Conservation (phyloP, 2,113 vertebrate genomes). For the Larimichthys polyactis region DNA sequence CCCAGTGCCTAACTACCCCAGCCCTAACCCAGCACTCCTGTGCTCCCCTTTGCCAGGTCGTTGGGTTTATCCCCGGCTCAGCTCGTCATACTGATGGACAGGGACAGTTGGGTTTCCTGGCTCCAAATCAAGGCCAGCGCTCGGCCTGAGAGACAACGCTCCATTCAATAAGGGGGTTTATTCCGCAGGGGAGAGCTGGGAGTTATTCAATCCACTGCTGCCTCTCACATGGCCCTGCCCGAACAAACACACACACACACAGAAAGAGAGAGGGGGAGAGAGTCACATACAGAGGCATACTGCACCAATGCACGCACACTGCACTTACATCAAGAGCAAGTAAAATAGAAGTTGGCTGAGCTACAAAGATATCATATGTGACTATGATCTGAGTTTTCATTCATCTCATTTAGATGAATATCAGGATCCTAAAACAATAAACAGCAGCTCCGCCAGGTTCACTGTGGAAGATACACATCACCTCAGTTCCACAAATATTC, state of each 20-base stretch:
- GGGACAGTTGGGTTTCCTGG: conserved; percentile 77
- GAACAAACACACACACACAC: conserved; percentile 33
- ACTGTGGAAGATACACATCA: conserved; percentile 7
- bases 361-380: conserved; percentile 37
- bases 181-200: conserved; percentile 55
- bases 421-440: conserved; percentile 43
- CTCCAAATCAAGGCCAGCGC: conserved; percentile 61
- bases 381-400: conserved; percentile 25
- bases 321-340: conserved; percentile 14
- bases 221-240: conserved; percentile 28
- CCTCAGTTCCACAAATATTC: conserved; percentile 8
- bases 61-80: conserved; percentile 62
- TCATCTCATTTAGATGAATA: conserved; percentile 36
- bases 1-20: background rate
- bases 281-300: conserved; percentile 1
- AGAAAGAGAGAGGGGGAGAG: background rate
- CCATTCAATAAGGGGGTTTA: conserved; percentile 67
- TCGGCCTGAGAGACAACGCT: conserved; percentile 65
- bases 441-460: conserved; percentile 13
- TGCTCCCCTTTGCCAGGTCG: conserved; percentile 44
- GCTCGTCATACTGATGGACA: conserved; percentile 73
- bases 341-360: conserved; percentile 28
- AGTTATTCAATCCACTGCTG: conserved; percentile 61
- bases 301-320: background rate
- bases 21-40: background rate